phyloP scores from a whole-genome alignment of 2,797 vertebrate species.

The Lithobates sylvaticus region DNA sequence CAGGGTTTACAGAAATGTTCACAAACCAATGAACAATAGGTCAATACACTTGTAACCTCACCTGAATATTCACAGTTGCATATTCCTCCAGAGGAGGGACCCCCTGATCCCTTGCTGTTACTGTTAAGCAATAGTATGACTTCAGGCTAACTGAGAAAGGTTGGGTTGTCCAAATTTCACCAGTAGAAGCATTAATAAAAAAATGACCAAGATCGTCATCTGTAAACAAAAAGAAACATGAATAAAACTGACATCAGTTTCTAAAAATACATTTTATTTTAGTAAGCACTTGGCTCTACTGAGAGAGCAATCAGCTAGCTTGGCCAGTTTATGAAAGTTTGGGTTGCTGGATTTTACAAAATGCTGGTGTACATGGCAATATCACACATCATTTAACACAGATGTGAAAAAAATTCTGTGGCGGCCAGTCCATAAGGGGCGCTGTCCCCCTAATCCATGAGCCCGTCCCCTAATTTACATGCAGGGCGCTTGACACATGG shows the following conservation, averaged over 20 bases:
- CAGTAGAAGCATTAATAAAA: conserved; percentile 83
- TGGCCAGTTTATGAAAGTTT: neutral
- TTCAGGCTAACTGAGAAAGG: conserved; percentile 72
- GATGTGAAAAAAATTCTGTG: too few species aligned
- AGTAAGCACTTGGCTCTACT: too few species aligned
- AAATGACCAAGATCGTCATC: conserved; percentile 77
- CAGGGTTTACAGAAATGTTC: neutral
- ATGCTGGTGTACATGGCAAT: neutral
- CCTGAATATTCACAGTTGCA: conserved; percentile 84
- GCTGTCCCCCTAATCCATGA: too few species aligned
- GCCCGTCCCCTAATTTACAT: too few species aligned
- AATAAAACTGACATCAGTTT: neutral
- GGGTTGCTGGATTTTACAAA: neutral
- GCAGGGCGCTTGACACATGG: too few species aligned
- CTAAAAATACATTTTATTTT: neutral
- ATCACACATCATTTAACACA: too few species aligned
- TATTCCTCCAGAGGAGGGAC: conserved; percentile 76
- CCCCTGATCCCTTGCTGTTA: conserved; percentile 84
- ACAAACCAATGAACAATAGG: neutral
- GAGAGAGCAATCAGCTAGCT: too few species aligned
- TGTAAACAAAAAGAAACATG: conserved; percentile 52
- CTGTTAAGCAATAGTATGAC: conserved; percentile 76
- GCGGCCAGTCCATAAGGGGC: too few species aligned
- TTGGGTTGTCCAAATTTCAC: conserved; percentile 83
- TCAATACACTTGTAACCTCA: conserved; percentile 63